Evolutionary conservation across 1,140 invertebrate species (phyloP).

Genomic region (Drosophila repleta): DNA sequence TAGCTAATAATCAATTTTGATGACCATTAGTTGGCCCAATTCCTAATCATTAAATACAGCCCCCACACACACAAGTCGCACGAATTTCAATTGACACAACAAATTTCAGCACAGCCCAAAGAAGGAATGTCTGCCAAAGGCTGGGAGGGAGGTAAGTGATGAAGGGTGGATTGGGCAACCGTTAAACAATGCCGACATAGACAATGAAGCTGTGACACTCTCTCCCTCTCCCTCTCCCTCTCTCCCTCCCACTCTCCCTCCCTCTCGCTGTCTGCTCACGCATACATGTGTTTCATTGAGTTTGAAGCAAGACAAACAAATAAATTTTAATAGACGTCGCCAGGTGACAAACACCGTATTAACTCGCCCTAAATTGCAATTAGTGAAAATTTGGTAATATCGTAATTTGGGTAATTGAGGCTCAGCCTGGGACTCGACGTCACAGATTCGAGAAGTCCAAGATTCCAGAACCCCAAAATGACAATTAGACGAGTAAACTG

Average conservation of each 20-base stretch:
- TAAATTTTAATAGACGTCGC: constrained; percentile 70
- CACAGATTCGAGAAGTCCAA: not conserved
- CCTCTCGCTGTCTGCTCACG: not conserved
- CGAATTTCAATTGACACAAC: not conserved
- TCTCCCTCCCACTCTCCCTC: too few species aligned
- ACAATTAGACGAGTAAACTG: not conserved
- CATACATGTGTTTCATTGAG: constrained; percentile 27
- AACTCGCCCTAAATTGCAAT: constrained; percentile 69
- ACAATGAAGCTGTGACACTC: not conserved
- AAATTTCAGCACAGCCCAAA: too few species aligned
- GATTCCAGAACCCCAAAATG: constrained; percentile 21
- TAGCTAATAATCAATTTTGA: not conserved
- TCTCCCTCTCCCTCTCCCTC: too few species aligned
- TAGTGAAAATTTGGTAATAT: constrained; percentile 61
- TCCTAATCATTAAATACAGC: not conserved
- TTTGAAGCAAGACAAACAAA: constrained; percentile 60
- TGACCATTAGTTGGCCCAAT: not conserved
- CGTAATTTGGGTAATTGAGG: constrained; percentile 39
- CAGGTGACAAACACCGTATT: constrained; percentile 65
- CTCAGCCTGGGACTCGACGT: not conserved
- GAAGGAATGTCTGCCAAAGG: too few species aligned
- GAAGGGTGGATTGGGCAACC: too few species aligned
- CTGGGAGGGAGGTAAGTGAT: too few species aligned
- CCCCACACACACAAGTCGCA: not conserved
- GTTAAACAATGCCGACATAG: too few species aligned